A percentile compares a stretch with the other conserved stretches of the same genome.
These are phyloP conservation scores for Drosophila parvula DNA, from an alignment of 1,140 invertebrate genomes.

Conservation along the genomic window DNA sequence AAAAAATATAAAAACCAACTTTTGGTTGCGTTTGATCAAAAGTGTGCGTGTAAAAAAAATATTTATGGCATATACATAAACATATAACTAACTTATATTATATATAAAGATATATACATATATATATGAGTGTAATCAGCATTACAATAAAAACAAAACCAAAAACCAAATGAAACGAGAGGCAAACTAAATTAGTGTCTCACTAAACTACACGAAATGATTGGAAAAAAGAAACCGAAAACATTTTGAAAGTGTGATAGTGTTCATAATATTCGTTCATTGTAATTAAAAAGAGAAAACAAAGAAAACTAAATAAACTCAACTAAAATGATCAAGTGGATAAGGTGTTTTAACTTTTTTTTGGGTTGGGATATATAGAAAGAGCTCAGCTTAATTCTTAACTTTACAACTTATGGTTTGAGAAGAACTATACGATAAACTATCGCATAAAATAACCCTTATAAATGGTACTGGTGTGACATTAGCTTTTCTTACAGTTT, in stretches of 20 bases:
- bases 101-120: constrained; percentile 65
- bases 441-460: neutral
- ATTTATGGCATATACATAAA: constrained; percentile 60
- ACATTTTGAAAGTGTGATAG: constrained; percentile 82
- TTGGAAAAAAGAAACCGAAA: constrained; percentile 39
- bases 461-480: no score
- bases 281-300: constrained; percentile 69
- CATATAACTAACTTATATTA: constrained; percentile 67
- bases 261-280: constrained; percentile 82
- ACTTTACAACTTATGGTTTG: neutral
- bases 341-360: neutral
- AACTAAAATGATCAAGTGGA: constrained; percentile 37
- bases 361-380: neutral
- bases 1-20: constrained; percentile 42
- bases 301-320: constrained; percentile 59
- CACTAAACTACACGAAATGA: constrained; percentile 47
- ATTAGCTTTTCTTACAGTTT: no score
- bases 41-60: constrained; percentile 63
- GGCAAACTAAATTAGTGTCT: constrained; percentile 67
- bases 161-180: constrained; percentile 12
- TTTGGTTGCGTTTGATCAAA: constrained; percentile 82
- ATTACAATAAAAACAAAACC: constrained; percentile 67
- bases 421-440: neutral
- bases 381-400: neutral
- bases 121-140: constrained; percentile 65